Evolutionary conservation across 2,888 invertebrate species (phyloP).

Genomic region (Rhagonycha lutea): DNA sequence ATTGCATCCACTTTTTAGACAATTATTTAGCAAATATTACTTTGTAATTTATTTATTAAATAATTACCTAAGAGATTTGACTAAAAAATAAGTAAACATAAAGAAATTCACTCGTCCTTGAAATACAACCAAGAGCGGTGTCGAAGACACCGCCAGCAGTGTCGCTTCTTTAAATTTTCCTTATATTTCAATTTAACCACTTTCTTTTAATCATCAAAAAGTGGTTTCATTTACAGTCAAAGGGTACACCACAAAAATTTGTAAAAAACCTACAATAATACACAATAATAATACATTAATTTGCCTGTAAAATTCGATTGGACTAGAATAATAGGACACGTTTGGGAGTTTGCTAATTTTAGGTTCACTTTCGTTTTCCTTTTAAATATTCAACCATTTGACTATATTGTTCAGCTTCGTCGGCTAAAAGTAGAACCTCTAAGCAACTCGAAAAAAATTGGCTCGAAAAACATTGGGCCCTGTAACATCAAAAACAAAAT

Average conservation of each 20-base stretch:
- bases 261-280: slow-evolving; percentile 40
- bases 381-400: slow-evolving; percentile 82
- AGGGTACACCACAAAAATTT: slow-evolving; percentile 28
- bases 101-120: not conserved
- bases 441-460: slow-evolving; percentile 82
- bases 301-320: slow-evolving; percentile 43
- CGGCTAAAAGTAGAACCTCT: slow-evolving; percentile 76
- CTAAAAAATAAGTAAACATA: not conserved
- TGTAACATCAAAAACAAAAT: slow-evolving; percentile 53
- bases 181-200: not conserved
- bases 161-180: not conserved
- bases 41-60: not conserved
- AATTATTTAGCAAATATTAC: not conserved
- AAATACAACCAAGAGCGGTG: not conserved
- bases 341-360: slow-evolving; percentile 29
- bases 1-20: slow-evolving; percentile 1
- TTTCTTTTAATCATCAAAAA: not conserved
- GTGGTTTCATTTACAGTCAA: slow-evolving; percentile 6
- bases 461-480: slow-evolving; percentile 79
- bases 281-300: slow-evolving; percentile 45
- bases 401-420: slow-evolving; percentile 76
- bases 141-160: not conserved
- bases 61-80: slow-evolving; percentile 8
- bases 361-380: slow-evolving; percentile 52
- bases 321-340: slow-evolving; percentile 51